Evolutionary conservation across 2,888 invertebrate species (phyloP).

Genomic region (Epinotia bilunana): DNA sequence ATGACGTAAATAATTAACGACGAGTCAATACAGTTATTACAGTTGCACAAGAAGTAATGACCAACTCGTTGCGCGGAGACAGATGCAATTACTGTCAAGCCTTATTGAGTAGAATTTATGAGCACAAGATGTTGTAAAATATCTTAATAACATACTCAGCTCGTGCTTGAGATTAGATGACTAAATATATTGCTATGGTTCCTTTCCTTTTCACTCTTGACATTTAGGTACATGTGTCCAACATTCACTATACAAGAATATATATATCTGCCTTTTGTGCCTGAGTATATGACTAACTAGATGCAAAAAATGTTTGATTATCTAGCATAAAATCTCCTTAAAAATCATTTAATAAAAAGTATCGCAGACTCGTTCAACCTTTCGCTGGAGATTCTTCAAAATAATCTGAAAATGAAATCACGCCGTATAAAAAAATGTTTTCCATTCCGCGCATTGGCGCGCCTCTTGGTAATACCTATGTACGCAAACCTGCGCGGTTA

Average conservation of each 20-base stretch:
- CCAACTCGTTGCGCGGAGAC: constrained; percentile 34
- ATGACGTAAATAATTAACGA: constrained; percentile 34
- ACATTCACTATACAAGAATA: not conserved
- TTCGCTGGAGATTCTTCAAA: constrained; percentile 27
- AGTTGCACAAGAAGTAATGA: constrained; percentile 29
- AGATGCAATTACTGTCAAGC: constrained; percentile 36
- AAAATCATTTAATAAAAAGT: not conserved
- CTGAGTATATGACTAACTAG: not conserved
- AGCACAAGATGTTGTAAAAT: constrained; percentile 24
- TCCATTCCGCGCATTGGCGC: constrained; percentile 57
- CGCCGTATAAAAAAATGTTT: constrained; percentile 62
- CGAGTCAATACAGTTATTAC: constrained; percentile 40
- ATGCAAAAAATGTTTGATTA: not conserved
- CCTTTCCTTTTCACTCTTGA: not conserved
- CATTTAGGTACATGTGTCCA: not conserved
- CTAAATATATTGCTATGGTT: constrained; percentile 8
- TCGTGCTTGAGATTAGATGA: constrained; percentile 6
- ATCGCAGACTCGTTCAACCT: constrained; percentile 12
- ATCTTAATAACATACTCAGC: constrained; percentile 17
- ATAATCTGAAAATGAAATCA: constrained; percentile 50
- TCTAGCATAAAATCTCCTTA: not conserved
- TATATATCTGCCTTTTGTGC: not conserved
- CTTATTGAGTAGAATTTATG: constrained; percentile 37
- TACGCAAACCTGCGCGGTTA: constrained; percentile 79
- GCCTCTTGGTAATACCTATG: constrained; percentile 69